phyloP scores from a whole-genome alignment of 2,113 vertebrate species.

The Epinephelus fuscoguttatus region DNA sequence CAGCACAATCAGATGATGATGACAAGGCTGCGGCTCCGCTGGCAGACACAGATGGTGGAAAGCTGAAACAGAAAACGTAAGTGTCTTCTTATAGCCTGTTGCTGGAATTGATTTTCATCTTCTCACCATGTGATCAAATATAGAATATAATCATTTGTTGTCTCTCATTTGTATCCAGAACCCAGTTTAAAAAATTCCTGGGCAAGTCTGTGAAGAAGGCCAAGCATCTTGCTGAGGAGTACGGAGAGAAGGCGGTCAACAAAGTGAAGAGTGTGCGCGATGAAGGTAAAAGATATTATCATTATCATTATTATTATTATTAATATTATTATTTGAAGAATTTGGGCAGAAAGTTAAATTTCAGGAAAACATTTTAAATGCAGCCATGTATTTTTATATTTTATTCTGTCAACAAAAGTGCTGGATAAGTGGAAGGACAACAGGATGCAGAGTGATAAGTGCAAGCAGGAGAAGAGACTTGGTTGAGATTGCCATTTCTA shows the following conservation, averaged over 20 bases:
- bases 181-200: slow-evolving; percentile 96
- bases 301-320: too few species aligned
- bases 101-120: neutral
- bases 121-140: neutral
- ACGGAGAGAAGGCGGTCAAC: slow-evolving; percentile 97
- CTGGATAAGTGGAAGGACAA: neutral
- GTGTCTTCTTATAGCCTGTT: slow-evolving; percentile 24
- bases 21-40: slow-evolving; percentile 92
- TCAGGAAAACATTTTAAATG: neutral
- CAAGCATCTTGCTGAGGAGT: slow-evolving; percentile 97
- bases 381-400: neutral
- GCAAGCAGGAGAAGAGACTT: neutral
- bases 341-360: neutral
- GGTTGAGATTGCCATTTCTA: neutral
- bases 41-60: slow-evolving; percentile 93
- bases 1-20: slow-evolving; percentile 97
- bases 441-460: neutral
- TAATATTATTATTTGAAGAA: neutral
- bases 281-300: slow-evolving; percentile 86
- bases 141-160: neutral
- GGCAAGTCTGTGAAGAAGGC: slow-evolving; percentile 98
- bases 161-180: slow-evolving; percentile 82
- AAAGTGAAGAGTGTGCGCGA: slow-evolving; percentile 99
- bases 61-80: slow-evolving; percentile 98
- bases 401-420: too few species aligned